Evolutionary conservation across 2,113 vertebrate genomes (phyloP), one percentile per base, ranked within the genome.

Genomic region (Reinhardtius hippoglossoides): DNA sequence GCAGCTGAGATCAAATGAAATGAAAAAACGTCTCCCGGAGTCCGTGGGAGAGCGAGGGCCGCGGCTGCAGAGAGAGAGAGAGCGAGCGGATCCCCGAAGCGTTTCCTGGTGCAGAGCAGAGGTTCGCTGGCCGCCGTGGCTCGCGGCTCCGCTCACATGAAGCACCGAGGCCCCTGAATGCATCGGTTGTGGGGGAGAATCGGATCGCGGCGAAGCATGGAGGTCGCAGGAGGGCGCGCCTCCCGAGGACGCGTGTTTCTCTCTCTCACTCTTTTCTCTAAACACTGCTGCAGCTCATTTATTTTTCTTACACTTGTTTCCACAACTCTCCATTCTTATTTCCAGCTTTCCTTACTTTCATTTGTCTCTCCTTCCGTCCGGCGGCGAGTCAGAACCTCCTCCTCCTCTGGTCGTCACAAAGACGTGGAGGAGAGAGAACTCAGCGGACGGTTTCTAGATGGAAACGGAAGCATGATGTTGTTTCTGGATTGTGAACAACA

Each of bases 31-130:
- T 90, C 84, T 92, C 84, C 69, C 64, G 65, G 86, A 89, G 90
- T 91, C 87, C 59, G 90, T 88, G 91, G 87, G 89, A 90, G 93
- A 89, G 73, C 68, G 81, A 74, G 87, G 74, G 78, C 48, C 23
- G 4, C 20, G 60, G 72, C 58, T 42, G 63, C 42, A 68, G 64
- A 67, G 72, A 68, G 69, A 84, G 76, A 63, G 67, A 67, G 75
- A 62, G 57, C 0, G 81, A 64, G 44, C 37, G 44, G 55, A 56
- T 74, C 90, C 91, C 90, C 46, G 40, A 87, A 91, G 93, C 88
- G 76, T 92, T 91, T 92, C 89, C 89, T 89, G 90, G 80, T 92
- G 91, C 87, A 69, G 88, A 93, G 91, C 89, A 80, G 86, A 84
- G 91, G 80, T 78, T 82, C 82, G 50, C 81, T 82, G 82, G 88